A percentile compares a stretch with the other conserved stretches of the same genome.
phyloP scores from a whole-genome alignment of 1,140 invertebrate genomes.

The Calosoma granatense region DNA sequence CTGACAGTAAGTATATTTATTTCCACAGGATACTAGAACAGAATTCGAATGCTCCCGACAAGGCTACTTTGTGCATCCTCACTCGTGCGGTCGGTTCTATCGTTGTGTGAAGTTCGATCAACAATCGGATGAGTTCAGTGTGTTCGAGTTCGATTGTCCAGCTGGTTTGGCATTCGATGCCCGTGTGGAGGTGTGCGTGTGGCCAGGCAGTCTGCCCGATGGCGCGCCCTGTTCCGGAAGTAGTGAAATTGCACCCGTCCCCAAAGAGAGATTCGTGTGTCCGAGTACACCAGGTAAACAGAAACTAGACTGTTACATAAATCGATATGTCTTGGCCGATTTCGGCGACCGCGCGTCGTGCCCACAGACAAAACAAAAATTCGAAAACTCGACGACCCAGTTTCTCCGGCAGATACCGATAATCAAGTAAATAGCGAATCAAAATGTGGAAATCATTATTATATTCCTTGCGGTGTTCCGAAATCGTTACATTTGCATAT shows the following conservation, averaged over 20 bases:
- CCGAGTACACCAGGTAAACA: constrained; percentile 45
- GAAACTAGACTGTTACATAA: neutral
- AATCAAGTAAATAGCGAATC: too few species aligned
- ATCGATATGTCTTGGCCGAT: neutral
- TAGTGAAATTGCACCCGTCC: constrained; percentile 63
- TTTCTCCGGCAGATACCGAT: neutral
- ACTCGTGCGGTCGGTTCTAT: constrained; percentile 71
- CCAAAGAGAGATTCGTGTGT: constrained; percentile 50
- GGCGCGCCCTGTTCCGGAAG: constrained; percentile 62
- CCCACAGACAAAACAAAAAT: neutral
- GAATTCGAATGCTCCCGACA: constrained; percentile 65
- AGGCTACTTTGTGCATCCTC: constrained; percentile 71
- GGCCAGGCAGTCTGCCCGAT: constrained; percentile 62
- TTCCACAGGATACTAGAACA: constrained; percentile 55
- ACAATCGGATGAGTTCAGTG: constrained; percentile 58
- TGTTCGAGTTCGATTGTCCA: constrained; percentile 77
- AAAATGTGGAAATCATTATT: neutral
- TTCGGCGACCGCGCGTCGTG: too few species aligned
- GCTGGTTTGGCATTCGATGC: constrained; percentile 72
- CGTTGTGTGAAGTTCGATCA: constrained; percentile 75
- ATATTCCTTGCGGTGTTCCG: too few species aligned
- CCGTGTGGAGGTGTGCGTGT: constrained; percentile 67
- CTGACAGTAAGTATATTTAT: too few species aligned
- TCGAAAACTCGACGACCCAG: neutral
- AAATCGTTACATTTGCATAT: too few species aligned